Percentiles rank a stretch among this genome's conserved stretches.
phyloP scores from a whole-genome alignment of 2,797 vertebrate genomes.

The Alexandromys oeconomus region DNA sequence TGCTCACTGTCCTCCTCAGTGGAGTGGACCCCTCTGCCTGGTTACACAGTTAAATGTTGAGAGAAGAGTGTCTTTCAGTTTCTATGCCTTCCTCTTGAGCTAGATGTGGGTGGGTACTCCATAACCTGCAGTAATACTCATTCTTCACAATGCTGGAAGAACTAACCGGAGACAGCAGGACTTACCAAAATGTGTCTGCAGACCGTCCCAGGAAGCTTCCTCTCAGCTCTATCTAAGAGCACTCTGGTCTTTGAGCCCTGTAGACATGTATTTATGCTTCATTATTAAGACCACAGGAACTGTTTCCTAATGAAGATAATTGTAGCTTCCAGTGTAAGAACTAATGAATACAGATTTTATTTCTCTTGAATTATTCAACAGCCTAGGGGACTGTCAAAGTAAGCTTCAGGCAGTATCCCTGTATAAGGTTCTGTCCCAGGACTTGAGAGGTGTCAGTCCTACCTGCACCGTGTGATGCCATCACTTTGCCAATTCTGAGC shows the following conservation, averaged over 20 bases:
- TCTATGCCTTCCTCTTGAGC: slow-evolving; percentile 1
- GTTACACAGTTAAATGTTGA: neutral
- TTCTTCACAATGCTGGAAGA: neutral
- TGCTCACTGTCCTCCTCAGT: neutral
- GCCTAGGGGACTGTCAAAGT: neutral
- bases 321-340: slow-evolving; percentile 45
- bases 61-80: neutral
- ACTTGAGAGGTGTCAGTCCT: neutral
- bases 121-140: neutral
- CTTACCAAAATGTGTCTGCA: slow-evolving; percentile 2
- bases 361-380: slow-evolving; percentile 35
- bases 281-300: slow-evolving; percentile 21
- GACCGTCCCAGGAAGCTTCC: neutral
- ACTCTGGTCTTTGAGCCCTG: slow-evolving; percentile 15
- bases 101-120: neutral
- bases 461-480: neutral
- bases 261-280: neutral
- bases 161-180: neutral
- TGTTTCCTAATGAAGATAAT: slow-evolving; percentile 46
- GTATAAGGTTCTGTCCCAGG: neutral
- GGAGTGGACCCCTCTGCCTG: neutral
- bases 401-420: slow-evolving; percentile 12
- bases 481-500: slow-evolving; percentile 30
- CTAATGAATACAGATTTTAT: slow-evolving; percentile 44
- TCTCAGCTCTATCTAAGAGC: neutral